Conservation (phyloP, 2,888 invertebrate genomes). For the Terebella lapidaria region DNA sequence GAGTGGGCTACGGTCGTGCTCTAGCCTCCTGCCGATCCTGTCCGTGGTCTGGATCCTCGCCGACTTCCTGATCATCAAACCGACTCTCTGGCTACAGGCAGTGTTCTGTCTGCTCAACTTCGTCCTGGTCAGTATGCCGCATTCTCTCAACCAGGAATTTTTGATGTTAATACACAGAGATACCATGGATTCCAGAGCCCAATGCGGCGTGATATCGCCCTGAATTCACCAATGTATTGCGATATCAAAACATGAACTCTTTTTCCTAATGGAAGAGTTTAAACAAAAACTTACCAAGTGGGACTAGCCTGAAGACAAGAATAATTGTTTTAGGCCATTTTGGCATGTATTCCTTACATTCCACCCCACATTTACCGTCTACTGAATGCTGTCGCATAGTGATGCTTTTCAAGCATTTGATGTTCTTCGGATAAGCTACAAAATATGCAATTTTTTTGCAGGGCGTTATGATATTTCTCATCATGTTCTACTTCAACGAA, state of each 20-base stretch:
- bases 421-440: too few species aligned
- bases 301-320: too few species aligned
- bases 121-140: not conserved
- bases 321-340: too few species aligned
- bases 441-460: not conserved
- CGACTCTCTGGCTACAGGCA: not conserved
- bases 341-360: too few species aligned
- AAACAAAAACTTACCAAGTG: too few species aligned
- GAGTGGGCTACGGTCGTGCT: not conserved
- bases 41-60: not conserved
- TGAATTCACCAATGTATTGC: too few species aligned
- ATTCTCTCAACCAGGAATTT: too few species aligned
- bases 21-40: not conserved
- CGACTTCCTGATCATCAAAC: not conserved
- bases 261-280: too few species aligned
- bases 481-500: not conserved
- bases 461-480: not conserved
- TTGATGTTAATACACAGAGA: too few species aligned
- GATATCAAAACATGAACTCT: too few species aligned
- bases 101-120: not conserved
- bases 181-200: too few species aligned
- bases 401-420: not conserved
- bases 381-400: not conserved
- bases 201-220: too few species aligned
- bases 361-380: not conserved